A percentile compares a stretch with the other conserved stretches of the same genome.
phyloP scores from a whole-genome alignment of 2,888 invertebrate genomes.

The Argyra leucocephala region DNA sequence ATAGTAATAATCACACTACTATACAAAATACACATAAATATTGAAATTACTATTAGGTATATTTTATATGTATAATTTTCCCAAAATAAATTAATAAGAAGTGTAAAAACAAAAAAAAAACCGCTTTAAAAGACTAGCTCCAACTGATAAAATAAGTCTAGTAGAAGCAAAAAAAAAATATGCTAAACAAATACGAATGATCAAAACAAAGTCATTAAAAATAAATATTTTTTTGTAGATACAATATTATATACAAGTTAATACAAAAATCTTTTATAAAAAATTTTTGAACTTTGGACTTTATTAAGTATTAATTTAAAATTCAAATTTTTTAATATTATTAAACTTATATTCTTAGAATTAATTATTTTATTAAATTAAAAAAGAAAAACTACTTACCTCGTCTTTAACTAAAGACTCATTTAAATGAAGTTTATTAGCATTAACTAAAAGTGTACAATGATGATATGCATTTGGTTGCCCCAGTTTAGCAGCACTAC shows the following conservation, averaged over 20 bases:
- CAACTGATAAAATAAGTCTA: not conserved
- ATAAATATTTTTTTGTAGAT: not conserved
- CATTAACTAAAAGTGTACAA: conserved; percentile 85
- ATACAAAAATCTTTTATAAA: not conserved
- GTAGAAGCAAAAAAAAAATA: not conserved
- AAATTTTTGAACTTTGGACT: not conserved
- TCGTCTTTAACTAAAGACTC: conserved; percentile 64
- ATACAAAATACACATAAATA: too few relatives aligned
- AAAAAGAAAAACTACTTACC: conserved; percentile 42
- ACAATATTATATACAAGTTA: too few relatives aligned
- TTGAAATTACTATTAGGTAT: too few relatives aligned
- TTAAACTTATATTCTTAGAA: too few relatives aligned
- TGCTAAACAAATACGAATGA: not conserved
- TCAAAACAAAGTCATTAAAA: conserved; percentile 2
- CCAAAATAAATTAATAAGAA: too few relatives aligned
- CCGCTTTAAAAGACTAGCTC: not conserved
- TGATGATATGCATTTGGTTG: conserved; percentile 90
- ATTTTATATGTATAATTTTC: too few relatives aligned
- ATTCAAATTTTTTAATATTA: not conserved
- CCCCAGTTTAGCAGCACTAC: conserved; percentile 88
- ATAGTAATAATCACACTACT: too few relatives aligned
- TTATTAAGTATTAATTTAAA: not conserved
- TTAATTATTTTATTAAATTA: too few relatives aligned
- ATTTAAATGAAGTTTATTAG: conserved; percentile 65
- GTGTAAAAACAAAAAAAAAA: too few relatives aligned